Evolutionary conservation across 2,797 vertebrate species (phyloP), one percentile per base, ranked within the genome.

Genomic region (Poeciliopsis presidionis): DNA sequence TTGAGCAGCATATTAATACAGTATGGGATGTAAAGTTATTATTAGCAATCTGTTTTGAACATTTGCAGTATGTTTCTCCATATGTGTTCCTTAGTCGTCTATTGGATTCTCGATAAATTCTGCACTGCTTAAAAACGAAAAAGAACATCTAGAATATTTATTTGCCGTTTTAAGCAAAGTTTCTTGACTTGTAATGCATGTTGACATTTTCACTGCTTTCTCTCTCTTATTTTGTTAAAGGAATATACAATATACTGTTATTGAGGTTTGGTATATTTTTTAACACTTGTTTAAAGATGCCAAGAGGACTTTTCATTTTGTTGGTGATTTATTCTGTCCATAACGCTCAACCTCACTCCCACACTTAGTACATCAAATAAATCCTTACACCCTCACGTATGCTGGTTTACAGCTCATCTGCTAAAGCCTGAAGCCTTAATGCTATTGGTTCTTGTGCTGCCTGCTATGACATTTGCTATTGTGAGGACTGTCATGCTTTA

Each of bases 401-500:
- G 82, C 76, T 88, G 74, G 83, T 88, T 84, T 90, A 76, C 81
- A 76, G 74, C 82, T 90, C 79, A 78, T 84, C 82, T 87, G 84
- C 89, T 83, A 59, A 47, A 86, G 81, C 86, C 88, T 86, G 53
- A 79, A 80, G 79, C 65, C 81, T 83, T 83, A 87, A 87, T 90
- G 80, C 90, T 85, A 25, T 81, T 86, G 73, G 89, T 88, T 84
- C 81, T 75, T 76, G 33, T 77, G 59, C 77, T 88, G 84, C 83
- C 87, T 90, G 84, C 82, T 90, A 77, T 91, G 80, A 90, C 90
- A 92, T 93, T 86, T 93, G 86, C 88, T 90, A 53, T 80, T 91
- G 83, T 90, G 79, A 46, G 75, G 76, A 71, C 72, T 82, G 81
- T 83, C 75, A 82, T 80, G 69, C 81, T 87, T 65, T 88, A 90